Percentiles rank a stretch among this genome's conserved stretches.
phyloP scores from a whole-genome alignment of 2,113 vertebrate genomes.

The Poicephalus meyeri region DNA sequence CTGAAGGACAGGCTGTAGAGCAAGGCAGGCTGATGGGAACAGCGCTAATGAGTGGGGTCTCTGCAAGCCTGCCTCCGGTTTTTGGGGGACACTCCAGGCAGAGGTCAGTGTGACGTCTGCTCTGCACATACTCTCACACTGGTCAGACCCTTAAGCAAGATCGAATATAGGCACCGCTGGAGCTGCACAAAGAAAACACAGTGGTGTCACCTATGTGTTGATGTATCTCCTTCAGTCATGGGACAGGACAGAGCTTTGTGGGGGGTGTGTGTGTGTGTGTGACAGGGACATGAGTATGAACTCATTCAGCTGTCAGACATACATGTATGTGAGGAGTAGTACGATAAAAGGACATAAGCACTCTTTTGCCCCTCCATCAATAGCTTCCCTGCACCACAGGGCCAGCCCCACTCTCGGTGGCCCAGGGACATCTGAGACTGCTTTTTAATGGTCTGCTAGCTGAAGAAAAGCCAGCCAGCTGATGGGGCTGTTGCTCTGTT shows the following conservation, averaged over 20 bases:
- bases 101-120: background rate
- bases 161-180: background rate
- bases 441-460: background rate
- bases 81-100: rapidly evolving
- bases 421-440: background rate
- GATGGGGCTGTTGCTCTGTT: background rate
- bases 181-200: background rate
- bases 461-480: background rate
- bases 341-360: background rate
- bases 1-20: background rate
- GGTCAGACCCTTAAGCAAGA: background rate
- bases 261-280: too few species aligned
- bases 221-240: background rate
- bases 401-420: background rate
- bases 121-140: background rate
- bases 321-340: background rate
- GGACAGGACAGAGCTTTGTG: background rate
- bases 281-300: background rate
- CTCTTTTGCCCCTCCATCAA: background rate
- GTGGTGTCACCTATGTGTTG: background rate
- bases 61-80: background rate
- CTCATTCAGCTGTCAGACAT: background rate
- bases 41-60: rapidly evolving
- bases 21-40: background rate
- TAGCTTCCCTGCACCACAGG: too few species aligned